These are phyloP conservation scores for Oxyura jamaicensis DNA, from an alignment of 2,113 vertebrate species.

Conservation along the genomic window DNA sequence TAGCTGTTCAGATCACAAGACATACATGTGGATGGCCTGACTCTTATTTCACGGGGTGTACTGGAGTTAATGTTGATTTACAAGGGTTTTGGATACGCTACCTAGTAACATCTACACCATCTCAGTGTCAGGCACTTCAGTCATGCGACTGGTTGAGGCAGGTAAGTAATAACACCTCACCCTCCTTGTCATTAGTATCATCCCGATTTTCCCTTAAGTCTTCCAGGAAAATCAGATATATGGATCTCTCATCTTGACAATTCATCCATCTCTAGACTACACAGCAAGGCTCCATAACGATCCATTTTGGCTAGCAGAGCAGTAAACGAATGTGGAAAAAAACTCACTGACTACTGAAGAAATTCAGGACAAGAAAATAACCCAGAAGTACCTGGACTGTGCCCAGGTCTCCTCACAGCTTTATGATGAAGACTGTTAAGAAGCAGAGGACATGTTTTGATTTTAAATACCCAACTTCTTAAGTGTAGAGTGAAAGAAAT, in stretches of 20 bases:
- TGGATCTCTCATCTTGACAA: background rate
- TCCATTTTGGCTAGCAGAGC: background rate
- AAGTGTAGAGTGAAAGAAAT: background rate
- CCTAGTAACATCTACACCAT: background rate
- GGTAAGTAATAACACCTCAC: background rate
- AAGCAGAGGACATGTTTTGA: background rate
- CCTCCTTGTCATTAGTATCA: background rate
- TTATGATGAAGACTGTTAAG: background rate
- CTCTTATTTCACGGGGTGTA: background rate
- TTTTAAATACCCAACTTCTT: background rate
- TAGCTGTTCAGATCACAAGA: background rate
- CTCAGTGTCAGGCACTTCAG: background rate
- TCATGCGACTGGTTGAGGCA: background rate
- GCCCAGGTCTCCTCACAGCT: background rate
- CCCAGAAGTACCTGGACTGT: background rate
- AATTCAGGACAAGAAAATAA: conserved; percentile 38
- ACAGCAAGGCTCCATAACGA: background rate
- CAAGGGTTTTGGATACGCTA: background rate
- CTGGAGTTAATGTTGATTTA: background rate
- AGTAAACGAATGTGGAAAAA: conserved; percentile 5
- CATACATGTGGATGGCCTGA: background rate
- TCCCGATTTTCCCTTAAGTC: background rate
- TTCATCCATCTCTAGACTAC: background rate
- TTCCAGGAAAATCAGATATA: conserved; percentile 22
- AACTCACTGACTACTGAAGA: background rate